These are phyloP conservation scores for Lottia scabra DNA, from an alignment of 2,888 invertebrate species.

Conservation along the genomic window DNA sequence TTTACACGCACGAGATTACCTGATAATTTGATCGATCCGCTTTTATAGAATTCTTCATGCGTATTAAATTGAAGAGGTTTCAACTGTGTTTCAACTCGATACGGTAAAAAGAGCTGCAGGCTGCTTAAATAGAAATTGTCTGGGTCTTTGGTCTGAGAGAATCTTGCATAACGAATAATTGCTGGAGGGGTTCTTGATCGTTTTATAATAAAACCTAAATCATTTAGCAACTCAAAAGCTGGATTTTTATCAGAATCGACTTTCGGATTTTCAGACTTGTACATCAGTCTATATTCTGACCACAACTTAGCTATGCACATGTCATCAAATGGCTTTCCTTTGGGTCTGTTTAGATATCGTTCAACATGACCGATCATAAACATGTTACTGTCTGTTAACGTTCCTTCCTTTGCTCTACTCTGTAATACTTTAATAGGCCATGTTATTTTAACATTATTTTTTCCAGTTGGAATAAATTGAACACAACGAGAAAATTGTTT, in stretches of 20 bases:
- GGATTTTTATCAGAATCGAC: no score
- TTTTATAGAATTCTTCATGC: background rate
- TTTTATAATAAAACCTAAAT: no score
- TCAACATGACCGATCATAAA: constrained; percentile 14
- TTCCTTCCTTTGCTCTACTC: background rate
- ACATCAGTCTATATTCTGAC: constrained; percentile 18
- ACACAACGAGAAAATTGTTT: constrained; percentile 25
- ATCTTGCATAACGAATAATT: no score
- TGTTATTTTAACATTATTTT: constrained; percentile 4
- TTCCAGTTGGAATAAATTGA: no score
- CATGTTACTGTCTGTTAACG: constrained; percentile 7
- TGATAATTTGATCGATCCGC: background rate
- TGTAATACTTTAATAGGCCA: background rate
- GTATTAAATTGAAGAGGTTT: background rate
- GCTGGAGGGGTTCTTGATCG: no score
- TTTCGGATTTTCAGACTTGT: constrained; percentile 5
- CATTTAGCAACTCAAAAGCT: no score
- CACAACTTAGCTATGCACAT: constrained; percentile 10
- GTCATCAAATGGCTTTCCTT: background rate
- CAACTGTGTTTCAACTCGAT: background rate
- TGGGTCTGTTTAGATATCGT: background rate
- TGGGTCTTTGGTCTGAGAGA: no score
- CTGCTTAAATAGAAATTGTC: constrained; percentile 1
- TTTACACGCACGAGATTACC: background rate
- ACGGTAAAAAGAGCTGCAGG: constrained; percentile 8